Percentiles rank a stretch among this genome's conserved stretches.
phyloP scores from a whole-genome alignment of 1,140 invertebrate species.

The Frieseomelitta varia region DNA sequence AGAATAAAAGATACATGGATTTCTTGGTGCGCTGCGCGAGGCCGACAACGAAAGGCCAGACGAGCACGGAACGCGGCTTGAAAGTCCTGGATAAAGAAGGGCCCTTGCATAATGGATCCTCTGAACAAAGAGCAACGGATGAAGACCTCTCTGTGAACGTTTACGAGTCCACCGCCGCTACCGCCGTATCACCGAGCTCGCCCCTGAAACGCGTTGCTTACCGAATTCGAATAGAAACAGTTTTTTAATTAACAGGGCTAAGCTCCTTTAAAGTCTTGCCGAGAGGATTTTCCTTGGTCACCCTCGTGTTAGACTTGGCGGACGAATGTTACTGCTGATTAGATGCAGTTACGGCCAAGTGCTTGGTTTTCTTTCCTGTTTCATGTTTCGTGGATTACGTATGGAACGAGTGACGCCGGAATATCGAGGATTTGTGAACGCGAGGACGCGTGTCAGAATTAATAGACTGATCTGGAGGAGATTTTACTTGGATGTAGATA shows the following conservation, averaged over 20 bases:
- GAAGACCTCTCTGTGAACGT: conserved; percentile 45
- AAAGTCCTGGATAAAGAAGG: conserved; percentile 52
- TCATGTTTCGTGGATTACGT: too few species aligned
- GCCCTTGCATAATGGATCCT: conserved; percentile 46
- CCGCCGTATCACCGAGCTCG: neutral
- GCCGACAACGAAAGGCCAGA: conserved; percentile 31
- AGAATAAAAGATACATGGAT: conserved; percentile 53
- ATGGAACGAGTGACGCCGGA: neutral
- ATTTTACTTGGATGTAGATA: too few species aligned
- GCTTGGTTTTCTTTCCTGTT: neutral
- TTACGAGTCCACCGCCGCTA: conserved; percentile 14
- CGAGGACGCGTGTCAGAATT: neutral
- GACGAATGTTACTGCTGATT: conserved; percentile 31
- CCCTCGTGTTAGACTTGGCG: neutral
- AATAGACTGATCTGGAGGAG: neutral
- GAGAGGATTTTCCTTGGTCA: neutral
- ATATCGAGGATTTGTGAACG: neutral
- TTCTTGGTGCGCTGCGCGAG: conserved; percentile 29
- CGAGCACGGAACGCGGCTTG: conserved; percentile 24
- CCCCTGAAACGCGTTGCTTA: conserved; percentile 32
- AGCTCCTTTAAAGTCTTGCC: conserved; percentile 9
- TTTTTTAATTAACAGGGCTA: conserved; percentile 48
- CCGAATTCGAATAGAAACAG: conserved; percentile 44
- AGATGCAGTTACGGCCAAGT: conserved; percentile 32
- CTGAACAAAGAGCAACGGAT: conserved; percentile 48